Percentiles rank a stretch among this genome's conserved stretches.
Evolutionary conservation across 2,797 vertebrate genomes (phyloP).

Genomic region (Siniperca obscura): DNA sequence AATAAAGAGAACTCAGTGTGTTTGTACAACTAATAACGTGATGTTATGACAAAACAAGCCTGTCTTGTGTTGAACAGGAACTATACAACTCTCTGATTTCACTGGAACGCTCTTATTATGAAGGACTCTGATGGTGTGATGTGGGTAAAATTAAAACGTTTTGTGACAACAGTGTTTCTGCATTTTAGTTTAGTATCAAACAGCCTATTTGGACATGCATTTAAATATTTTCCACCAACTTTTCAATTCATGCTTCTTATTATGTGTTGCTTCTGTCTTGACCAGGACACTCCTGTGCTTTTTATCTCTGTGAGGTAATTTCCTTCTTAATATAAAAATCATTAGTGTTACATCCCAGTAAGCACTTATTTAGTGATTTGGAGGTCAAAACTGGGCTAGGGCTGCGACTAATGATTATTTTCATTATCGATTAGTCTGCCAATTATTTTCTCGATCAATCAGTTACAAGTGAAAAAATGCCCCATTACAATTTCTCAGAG

Average conservation of each 20-base stretch:
- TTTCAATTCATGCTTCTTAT: neutral
- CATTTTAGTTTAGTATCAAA: neutral
- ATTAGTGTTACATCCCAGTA: neutral
- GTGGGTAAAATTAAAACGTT: neutral
- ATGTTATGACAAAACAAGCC: conserved; percentile 62
- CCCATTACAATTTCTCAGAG: neutral
- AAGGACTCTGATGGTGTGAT: neutral
- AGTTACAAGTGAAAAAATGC: neutral
- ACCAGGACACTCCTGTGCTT: neutral
- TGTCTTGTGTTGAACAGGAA: neutral
- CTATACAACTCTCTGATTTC: conserved; percentile 19
- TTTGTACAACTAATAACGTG: conserved; percentile 60
- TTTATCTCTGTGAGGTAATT: neutral
- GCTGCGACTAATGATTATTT: neutral
- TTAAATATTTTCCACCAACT: neutral
- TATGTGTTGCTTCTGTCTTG: neutral
- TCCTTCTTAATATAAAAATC: neutral
- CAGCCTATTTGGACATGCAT: neutral
- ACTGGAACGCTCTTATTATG: neutral
- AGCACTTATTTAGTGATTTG: neutral
- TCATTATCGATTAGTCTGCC: neutral
- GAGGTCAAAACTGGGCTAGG: neutral
- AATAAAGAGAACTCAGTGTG: conserved; percentile 17
- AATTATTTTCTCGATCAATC: neutral
- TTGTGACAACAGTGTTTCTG: neutral